Evolutionary conservation across 1,140 invertebrate genomes (phyloP).

Genomic region (Caligus rogercresseyi): DNA sequence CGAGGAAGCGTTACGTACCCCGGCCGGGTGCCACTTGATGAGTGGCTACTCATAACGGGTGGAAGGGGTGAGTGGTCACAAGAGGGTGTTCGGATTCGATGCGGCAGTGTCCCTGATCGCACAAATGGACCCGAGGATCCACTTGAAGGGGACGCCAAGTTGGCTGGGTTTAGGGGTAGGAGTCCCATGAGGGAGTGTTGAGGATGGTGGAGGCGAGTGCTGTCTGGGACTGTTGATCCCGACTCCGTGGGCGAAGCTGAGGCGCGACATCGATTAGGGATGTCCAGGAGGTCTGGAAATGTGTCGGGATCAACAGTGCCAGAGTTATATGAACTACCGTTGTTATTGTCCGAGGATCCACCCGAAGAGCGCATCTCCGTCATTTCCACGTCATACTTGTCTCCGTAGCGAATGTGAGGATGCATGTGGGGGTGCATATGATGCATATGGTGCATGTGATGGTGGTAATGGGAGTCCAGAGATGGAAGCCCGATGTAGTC

Average conservation of each 20-base stretch:
- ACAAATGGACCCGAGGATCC: constrained; percentile 17
- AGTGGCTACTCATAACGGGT: too few relatives aligned
- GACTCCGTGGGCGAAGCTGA: constrained; percentile 26
- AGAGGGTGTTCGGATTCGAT: constrained; percentile 26
- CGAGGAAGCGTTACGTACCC: constrained; percentile 43
- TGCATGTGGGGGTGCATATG: constrained; percentile 13
- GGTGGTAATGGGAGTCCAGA: constrained; percentile 25
- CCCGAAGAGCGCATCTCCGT: neutral
- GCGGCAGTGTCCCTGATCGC: constrained; percentile 9
- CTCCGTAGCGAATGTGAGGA: neutral
- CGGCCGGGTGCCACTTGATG: constrained; percentile 49
- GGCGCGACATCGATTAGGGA: constrained; percentile 46
- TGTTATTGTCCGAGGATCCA: neutral
- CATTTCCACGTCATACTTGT: constrained; percentile 1
- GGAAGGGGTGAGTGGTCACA: neutral
- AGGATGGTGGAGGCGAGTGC: constrained; percentile 17
- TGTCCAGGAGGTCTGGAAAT: constrained; percentile 59
- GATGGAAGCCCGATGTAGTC: constrained; percentile 27
- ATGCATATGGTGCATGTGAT: constrained; percentile 43
- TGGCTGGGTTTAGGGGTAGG: constrained; percentile 21
- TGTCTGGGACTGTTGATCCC: constrained; percentile 21
- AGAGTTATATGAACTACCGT: constrained; percentile 4
- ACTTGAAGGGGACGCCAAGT: constrained; percentile 20
- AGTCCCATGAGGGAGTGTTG: constrained; percentile 3
- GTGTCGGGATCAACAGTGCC: constrained; percentile 19